A percentile compares a stretch with the other conserved stretches of the same genome.
phyloP scores from a whole-genome alignment of 2,888 invertebrate genomes.

The Pegoplata infirma region DNA sequence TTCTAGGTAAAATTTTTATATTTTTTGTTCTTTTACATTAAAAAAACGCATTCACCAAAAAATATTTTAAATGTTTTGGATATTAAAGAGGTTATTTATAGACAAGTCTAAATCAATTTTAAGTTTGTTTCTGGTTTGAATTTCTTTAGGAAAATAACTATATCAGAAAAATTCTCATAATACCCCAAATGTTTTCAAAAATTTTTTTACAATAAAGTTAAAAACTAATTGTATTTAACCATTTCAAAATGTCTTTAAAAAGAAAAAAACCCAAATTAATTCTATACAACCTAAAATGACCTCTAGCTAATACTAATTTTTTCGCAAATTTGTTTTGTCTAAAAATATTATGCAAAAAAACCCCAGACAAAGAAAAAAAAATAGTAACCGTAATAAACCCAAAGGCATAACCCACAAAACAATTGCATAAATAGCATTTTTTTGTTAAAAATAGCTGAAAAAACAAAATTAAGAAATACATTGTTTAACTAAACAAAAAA shows the following conservation, averaged over 20 bases:
- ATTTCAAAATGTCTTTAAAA: not conserved
- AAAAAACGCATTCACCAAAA: too few relatives aligned
- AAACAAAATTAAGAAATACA: slow-evolving; percentile 1
- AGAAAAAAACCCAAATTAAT: not conserved
- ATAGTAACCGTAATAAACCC: slow-evolving; percentile 33
- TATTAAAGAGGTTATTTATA: too few relatives aligned
- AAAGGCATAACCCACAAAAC: slow-evolving; percentile 41
- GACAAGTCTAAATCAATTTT: too few relatives aligned
- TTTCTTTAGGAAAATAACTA: too few relatives aligned
- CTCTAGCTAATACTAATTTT: not conserved
- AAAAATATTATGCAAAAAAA: slow-evolving; percentile 27
- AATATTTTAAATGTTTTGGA: too few relatives aligned
- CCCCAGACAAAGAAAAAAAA: not conserved
- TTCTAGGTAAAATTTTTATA: too few relatives aligned
- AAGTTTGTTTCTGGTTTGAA: too few relatives aligned
- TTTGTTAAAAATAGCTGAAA: slow-evolving; percentile 5
- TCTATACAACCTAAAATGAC: not conserved
- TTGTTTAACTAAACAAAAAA: slow-evolving; percentile 3
- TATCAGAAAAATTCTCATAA: too few relatives aligned
- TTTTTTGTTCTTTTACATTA: too few relatives aligned
- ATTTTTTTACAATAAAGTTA: not conserved
- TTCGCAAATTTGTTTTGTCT: not conserved
- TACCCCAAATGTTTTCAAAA: too few relatives aligned
- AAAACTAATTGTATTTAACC: not conserved
- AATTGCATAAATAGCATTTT: slow-evolving; percentile 33